Evolutionary conservation across 64 coral and sea anemone genomes (phyloP).

Genomic region (Actinia equina): DNA sequence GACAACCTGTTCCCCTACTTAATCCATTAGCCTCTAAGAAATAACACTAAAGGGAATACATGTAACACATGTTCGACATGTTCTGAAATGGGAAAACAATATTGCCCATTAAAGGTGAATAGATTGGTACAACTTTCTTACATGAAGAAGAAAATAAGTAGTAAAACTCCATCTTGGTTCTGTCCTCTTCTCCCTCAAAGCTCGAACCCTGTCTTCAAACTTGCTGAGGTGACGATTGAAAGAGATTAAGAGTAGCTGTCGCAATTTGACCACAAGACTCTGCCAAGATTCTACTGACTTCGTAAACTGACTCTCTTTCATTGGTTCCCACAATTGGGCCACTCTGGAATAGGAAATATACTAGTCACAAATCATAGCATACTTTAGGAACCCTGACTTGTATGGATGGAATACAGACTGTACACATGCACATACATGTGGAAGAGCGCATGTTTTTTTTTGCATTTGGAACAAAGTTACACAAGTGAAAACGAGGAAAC

Average conservation of each 20-base stretch:
- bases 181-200: slow-evolving; percentile 80
- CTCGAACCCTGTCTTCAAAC: slow-evolving; percentile 91
- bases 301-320: slow-evolving; percentile 61
- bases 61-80: too few species aligned
- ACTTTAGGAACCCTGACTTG: too few species aligned
- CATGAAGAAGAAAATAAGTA: slow-evolving; percentile 88
- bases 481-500: too few species aligned
- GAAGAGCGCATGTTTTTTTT: too few species aligned
- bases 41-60: too few species aligned
- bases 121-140: slow-evolving; percentile 12
- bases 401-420: too few species aligned
- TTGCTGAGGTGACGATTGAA: slow-evolving; percentile 93
- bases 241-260: slow-evolving; percentile 67
- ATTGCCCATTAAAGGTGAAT: neutral
- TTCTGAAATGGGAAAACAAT: too few species aligned
- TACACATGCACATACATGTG: too few species aligned
- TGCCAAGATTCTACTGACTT: slow-evolving; percentile 87
- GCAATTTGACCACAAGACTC: slow-evolving; percentile 76
- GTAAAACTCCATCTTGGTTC: slow-evolving; percentile 90
- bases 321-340: slow-evolving; percentile 49
- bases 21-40: too few species aligned
- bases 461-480: too few species aligned
- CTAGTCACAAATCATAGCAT: neutral
- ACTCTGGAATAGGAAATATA: slow-evolving; percentile 4
- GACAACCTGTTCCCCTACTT: too few species aligned